Evolutionary conservation across 1,140 invertebrate genomes (phyloP), one percentile per base, ranked within the genome.

Genomic region (Halictus rubicundus): DNA sequence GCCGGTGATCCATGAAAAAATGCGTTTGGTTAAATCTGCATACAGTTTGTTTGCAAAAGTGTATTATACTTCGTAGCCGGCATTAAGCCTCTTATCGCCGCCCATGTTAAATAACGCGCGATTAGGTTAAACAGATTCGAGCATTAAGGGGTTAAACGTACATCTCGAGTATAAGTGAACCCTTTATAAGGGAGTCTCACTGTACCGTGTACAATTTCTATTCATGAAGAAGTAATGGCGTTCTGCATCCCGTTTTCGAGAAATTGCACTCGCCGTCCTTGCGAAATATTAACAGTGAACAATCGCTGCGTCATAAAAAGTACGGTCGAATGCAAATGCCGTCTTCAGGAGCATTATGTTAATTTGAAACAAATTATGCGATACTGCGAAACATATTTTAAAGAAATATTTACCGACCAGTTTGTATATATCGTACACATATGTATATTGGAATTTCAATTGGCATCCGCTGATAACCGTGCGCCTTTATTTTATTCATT

Each of bases 61-160:
- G n/a, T 14, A 39, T 37, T 25, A 39, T 25, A 42, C 54, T 59
- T 39, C 14, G 5, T 23, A 19, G 32, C 14, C 10, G 37, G 19
- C 39, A 21, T 52, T 46, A 66, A 46, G 39, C 39, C 46, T 21
- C 39, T 5, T 9, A 39, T 65, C n/a, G 37, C 54, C n/a, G 25
- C 2, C 19, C 16, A 19, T 23, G 16, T 25, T 39, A 75, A 42
- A 25, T 68, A 39, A 57, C 49, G 16, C 25, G 32, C 25, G 61
- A 75, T 75, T 57, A 68, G 14, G 21, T 4, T 68, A 68, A 74
- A 75, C 65, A 52, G 46, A 68, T 75, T 57, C 72, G 16, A 12
- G 5, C 46, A 54, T 74, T 64, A 54, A 54, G 61, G 32, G 23
- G 32, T 75, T 68, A 42, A 39, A 57, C 16, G 72, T 32, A 32